These are phyloP conservation scores for Eudyptes chrysolophus DNA, from an alignment of 2,113 vertebrate species.

Conservation along the genomic window DNA sequence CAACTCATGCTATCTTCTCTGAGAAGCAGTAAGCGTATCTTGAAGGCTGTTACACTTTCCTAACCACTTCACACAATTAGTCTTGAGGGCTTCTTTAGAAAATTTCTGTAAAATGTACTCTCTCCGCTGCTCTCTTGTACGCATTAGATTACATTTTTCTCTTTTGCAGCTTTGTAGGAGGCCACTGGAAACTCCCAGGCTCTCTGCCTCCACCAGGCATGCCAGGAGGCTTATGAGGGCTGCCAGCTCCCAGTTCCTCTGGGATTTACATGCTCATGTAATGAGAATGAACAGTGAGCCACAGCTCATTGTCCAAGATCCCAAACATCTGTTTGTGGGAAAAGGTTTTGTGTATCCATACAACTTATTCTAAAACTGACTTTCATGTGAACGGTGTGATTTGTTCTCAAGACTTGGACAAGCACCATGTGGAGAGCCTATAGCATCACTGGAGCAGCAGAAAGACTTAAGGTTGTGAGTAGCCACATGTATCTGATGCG, in stretches of 20 bases:
- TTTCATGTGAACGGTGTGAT: neutral
- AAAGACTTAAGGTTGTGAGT: neutral
- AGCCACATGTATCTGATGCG: neutral
- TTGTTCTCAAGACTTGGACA: neutral
- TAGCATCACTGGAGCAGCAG: neutral
- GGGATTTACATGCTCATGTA: neutral
- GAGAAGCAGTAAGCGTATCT: fast-evolving
- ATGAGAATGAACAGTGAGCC: conserved; percentile 10
- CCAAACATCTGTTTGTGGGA: conserved; percentile 22
- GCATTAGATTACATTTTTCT: neutral
- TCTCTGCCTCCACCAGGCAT: neutral
- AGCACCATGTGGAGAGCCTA: neutral
- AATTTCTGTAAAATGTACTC: neutral
- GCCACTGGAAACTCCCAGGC: neutral
- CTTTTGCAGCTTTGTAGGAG: neutral
- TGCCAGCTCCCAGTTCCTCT: neutral
- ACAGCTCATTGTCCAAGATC: neutral
- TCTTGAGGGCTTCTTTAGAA: neutral
- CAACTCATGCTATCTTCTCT: neutral
- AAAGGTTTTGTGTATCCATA: neutral
- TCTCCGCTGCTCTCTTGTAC: neutral
- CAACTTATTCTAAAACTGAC: neutral
- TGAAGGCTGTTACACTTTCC: neutral
- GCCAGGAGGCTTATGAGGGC: neutral
- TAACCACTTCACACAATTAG: neutral